Conservation (phyloP, 2,888 invertebrate species). For the Apocheima hispidaria region DNA sequence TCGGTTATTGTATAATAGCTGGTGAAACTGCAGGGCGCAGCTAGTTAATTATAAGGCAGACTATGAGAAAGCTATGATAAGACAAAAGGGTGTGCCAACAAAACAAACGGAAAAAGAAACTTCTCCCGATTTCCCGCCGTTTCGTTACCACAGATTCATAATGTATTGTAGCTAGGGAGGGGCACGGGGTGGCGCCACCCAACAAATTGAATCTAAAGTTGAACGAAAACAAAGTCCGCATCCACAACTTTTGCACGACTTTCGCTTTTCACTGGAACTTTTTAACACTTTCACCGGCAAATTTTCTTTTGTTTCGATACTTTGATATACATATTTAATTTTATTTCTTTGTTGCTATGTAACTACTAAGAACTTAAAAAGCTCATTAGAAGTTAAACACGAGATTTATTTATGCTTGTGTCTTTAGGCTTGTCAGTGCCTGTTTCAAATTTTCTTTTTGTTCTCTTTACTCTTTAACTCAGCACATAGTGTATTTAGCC, state of each 20-base stretch:
- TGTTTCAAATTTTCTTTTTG: no score
- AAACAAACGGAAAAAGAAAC: conserved; percentile 38
- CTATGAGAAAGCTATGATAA: no score
- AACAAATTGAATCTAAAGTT: conserved; percentile 79
- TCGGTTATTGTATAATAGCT: no score
- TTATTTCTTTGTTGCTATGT: conserved; percentile 25
- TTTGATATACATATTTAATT: conserved; percentile 20
- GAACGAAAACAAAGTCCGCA: conserved; percentile 75
- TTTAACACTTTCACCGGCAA: conserved; percentile 73
- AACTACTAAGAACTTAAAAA: neutral
- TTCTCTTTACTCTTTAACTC: no score
- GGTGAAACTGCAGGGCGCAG: no score
- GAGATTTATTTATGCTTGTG: no score
- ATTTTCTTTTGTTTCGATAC: conserved; percentile 46
- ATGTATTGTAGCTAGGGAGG: conserved; percentile 57
- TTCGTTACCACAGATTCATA: conserved; percentile 53
- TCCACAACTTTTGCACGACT: conserved; percentile 74
- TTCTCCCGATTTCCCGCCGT: conserved; percentile 55
- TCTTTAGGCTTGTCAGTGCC: no score
- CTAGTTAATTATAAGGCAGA: no score
- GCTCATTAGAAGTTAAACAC: no score
- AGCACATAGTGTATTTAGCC: no score
- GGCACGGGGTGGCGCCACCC: conserved; percentile 54
- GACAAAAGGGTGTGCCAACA: conserved; percentile 7
- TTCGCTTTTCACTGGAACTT: conserved; percentile 78